Evolutionary conservation across 2,888 invertebrate species (phyloP).

Genomic region (Netelia virgata): DNA sequence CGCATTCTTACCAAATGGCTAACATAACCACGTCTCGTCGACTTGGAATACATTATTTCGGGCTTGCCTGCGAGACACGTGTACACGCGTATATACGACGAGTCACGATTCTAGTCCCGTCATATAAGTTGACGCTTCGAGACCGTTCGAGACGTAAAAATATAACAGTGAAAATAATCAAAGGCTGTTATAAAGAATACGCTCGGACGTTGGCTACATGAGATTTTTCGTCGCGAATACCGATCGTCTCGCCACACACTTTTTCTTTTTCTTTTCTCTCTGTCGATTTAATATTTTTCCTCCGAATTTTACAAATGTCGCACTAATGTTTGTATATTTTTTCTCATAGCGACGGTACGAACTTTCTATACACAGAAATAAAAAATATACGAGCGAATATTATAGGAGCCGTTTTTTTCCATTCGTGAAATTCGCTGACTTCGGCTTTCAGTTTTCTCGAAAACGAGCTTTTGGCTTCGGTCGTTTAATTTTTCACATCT

Average conservation of each 20-base stretch:
- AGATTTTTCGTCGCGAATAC: background rate
- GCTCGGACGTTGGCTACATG: background rate
- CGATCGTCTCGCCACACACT: constrained; percentile 5
- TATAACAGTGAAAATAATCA: constrained; percentile 77
- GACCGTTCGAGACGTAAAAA: constrained; percentile 73
- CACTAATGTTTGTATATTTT: constrained; percentile 42
- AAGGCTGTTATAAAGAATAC: constrained; percentile 43
- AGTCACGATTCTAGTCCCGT: constrained; percentile 44
- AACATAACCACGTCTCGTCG: constrained; percentile 23
- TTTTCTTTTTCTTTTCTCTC: constrained; percentile 27
- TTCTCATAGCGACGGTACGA: constrained; percentile 26
- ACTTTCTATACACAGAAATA: constrained; percentile 7
- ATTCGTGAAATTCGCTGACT: background rate
- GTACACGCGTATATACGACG: constrained; percentile 13
- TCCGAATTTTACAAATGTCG: constrained; percentile 45
- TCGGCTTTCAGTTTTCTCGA: background rate
- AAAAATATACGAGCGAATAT: background rate
- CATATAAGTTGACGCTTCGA: constrained; percentile 48
- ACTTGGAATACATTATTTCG: constrained; percentile 44
- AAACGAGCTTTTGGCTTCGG: constrained; percentile 31
- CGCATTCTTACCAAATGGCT: background rate
- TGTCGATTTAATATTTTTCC: constrained; percentile 40
- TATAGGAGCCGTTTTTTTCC: background rate
- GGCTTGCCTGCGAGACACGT: background rate
- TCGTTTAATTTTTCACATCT: background rate